Base-by-base conservation (phyloP, 1,140 invertebrate species). In the Drosophila mauritiana region DNA sequence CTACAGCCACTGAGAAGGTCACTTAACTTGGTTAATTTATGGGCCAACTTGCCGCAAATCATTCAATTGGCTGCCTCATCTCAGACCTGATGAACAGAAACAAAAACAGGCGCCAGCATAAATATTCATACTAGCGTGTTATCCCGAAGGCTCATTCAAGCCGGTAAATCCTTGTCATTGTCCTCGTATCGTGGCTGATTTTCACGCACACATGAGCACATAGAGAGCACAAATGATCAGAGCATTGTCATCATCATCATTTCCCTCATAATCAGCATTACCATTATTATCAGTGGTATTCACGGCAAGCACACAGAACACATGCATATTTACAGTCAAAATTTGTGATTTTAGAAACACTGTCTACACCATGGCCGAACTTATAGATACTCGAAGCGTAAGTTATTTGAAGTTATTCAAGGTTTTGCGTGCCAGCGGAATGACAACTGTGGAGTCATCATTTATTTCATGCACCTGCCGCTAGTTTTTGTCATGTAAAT, bases 181-280 rank as follows among this genome's bases (percentile, higher is more conserved):
- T 54, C 27, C 25, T 25, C 54, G 31, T 75, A 75, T 78, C 65
- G 77, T 45, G 52, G 36, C 17, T 70, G 36, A 43, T 31, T 77
- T 77, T 77, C 64, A 77, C 73, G 74, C 74, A 78, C 40, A 62
- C 56, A 70, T 78, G 74, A 53, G 45, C 74, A 77, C 61, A 61
- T 61, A 46, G 61, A 13, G 39, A 43, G 45, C 73, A 62, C 10
- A 78, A 54, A 69, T 55, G 73, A 77, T 77, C 70, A 55, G 22
- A 31, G 63, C 36, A 39, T 46, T 10, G 20, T 36, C 53, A 51
- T 36, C 48, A 52, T 65, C 40, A 37, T 56, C 27, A 2, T 46
- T 10, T 17, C 37, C 10, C 15, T 12, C 17, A 25, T 52, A 13
- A 25, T 13, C 27, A 39, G 43, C n/a, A 15, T 37, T 45, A 52